Evolutionary conservation across 2,113 vertebrate genomes (phyloP).

Genomic region (Microtus ochrogaster): DNA sequence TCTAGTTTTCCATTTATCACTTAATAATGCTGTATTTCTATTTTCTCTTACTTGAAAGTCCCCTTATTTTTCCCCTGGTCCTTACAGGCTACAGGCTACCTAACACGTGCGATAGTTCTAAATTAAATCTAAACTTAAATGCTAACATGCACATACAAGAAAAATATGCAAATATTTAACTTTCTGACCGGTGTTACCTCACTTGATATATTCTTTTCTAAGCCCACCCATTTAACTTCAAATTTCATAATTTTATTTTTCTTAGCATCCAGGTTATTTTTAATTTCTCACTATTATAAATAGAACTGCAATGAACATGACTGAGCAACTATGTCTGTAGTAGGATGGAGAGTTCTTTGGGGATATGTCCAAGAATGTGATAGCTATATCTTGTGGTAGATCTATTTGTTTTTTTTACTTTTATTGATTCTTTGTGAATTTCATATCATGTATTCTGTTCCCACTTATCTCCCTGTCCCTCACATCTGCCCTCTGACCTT

Average conservation of each 20-base stretch:
- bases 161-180: not conserved
- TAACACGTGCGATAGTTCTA: not conserved
- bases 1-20: not conserved
- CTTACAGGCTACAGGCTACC: not conserved
- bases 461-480: not conserved
- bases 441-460: not conserved
- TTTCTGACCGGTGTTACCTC: not conserved
- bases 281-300: not conserved
- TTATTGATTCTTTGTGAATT: not conserved
- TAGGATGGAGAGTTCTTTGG: not conserved
- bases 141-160: not conserved
- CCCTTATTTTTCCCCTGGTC: not conserved
- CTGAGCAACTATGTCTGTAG: not conserved
- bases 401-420: not conserved
- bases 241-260: not conserved
- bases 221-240: not conserved
- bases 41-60: not conserved
- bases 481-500: not conserved
- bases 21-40: not conserved
- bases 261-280: not conserved
- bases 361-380: not conserved
- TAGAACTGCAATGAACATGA: not conserved
- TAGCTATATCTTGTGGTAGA: not conserved
- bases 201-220: not conserved
- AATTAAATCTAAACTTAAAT: not conserved